A percentile compares a stretch with the other conserved stretches of the same genome.
Conservation (phyloP, 2,113 vertebrate species). For the Lates calcarifer region DNA sequence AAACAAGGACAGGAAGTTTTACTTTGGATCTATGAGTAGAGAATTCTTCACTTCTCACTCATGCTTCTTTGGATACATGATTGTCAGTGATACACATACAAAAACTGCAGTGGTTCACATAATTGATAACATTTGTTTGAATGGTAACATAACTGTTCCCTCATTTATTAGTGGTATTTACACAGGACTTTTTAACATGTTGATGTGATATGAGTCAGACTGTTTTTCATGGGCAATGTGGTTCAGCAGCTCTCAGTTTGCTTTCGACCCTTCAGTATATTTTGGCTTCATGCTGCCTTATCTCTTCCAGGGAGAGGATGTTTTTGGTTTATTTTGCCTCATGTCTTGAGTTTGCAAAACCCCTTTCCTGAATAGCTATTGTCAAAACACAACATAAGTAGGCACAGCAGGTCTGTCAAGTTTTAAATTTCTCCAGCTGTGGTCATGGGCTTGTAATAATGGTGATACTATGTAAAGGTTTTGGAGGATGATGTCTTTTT, state of each 20-base stretch:
- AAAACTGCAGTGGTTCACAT: neutral
- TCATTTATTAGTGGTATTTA: neutral
- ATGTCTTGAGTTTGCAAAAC: neutral
- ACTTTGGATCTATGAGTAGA: neutral
- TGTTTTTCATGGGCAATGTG: constrained; percentile 14
- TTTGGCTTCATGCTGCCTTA: constrained; percentile 18
- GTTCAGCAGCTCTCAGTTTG: neutral
- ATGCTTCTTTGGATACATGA: neutral
- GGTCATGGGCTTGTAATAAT: neutral
- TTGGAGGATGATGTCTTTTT: neutral
- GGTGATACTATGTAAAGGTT: neutral
- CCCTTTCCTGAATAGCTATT: neutral
- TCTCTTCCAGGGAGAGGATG: constrained; percentile 35
- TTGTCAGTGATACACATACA: neutral
- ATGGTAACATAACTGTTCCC: neutral
- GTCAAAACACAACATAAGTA: neutral
- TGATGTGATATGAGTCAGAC: neutral
- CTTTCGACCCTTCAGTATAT: neutral
- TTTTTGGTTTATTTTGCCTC: constrained; percentile 25
- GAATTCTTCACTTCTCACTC: constrained; percentile 12
- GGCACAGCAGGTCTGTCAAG: neutral
- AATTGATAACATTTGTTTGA: no score
- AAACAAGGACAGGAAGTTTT: constrained; percentile 45
- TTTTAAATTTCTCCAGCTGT: neutral
- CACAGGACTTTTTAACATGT: neutral